These are phyloP conservation scores for Papilio aristodemus DNA, from an alignment of 1,140 invertebrate species.

Conservation along the genomic window DNA sequence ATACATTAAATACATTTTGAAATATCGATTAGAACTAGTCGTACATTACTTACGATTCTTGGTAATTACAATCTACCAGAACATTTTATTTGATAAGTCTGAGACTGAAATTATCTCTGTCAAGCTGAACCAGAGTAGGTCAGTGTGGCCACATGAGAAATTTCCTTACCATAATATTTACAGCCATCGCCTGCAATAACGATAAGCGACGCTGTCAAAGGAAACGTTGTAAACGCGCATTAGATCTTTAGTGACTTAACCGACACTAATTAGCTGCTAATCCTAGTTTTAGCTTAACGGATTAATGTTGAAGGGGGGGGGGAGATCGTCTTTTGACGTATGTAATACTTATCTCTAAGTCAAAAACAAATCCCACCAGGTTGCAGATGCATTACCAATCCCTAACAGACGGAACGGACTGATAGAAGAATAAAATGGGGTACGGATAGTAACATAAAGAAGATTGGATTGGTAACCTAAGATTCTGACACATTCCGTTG, in stretches of 20 bases:
- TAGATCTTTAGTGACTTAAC: background rate
- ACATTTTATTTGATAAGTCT: background rate
- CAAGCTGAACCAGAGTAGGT: slow-evolving; percentile 4
- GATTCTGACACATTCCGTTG: no score
- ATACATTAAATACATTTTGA: no score
- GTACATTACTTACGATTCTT: background rate
- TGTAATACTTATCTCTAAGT: background rate
- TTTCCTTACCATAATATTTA: slow-evolving; percentile 16
- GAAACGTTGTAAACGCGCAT: slow-evolving; percentile 6
- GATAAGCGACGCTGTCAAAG: background rate
- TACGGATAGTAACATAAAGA: no score
- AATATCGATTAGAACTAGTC: background rate
- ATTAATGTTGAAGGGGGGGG: background rate
- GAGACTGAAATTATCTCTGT: background rate
- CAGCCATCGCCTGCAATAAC: background rate
- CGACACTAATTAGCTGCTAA: background rate
- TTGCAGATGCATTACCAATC: no score
- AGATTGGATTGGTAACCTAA: no score
- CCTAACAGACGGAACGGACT: no score
- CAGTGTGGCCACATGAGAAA: background rate
- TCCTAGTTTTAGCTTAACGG: background rate
- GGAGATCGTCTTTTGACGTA: background rate
- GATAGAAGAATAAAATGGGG: no score
- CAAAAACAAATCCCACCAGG: no score
- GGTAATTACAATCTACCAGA: background rate